These are phyloP conservation scores for Rhea americana DNA, from an alignment of 2,113 vertebrate genomes.

Conservation along the genomic window DNA sequence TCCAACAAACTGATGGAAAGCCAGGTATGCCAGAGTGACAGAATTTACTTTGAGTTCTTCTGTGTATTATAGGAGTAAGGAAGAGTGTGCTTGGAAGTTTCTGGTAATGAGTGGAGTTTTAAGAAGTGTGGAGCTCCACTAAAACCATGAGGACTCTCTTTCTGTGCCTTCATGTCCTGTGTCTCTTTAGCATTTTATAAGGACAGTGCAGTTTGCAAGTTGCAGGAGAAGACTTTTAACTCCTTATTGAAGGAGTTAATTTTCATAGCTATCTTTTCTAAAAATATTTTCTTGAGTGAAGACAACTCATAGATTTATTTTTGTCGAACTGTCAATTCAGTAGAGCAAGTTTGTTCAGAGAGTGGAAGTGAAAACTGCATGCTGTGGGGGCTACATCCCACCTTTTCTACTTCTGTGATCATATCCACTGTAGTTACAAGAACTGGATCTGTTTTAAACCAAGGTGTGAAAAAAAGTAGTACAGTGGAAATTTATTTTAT, in stretches of 20 bases:
- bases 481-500: neutral
- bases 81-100: neutral
- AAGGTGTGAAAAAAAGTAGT: neutral
- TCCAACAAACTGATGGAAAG: neutral
- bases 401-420: neutral
- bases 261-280: neutral
- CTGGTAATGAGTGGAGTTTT: neutral
- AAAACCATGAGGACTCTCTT: neutral
- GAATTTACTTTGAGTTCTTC: neutral
- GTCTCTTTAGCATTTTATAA: neutral
- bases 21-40: neutral
- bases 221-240: neutral
- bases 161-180: neutral
- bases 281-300: neutral
- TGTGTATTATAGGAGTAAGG: neutral
- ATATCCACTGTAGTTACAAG: neutral
- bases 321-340: neutral
- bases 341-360: neutral
- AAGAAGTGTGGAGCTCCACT: neutral
- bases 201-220: neutral
- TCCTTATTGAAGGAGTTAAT: neutral
- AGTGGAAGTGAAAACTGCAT: neutral
- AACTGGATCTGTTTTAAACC: neutral
- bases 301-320: accelerated
- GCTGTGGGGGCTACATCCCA: neutral